Conservation (phyloP, 2,888 invertebrate species). For the Rhopalosiphum nymphaeae region DNA sequence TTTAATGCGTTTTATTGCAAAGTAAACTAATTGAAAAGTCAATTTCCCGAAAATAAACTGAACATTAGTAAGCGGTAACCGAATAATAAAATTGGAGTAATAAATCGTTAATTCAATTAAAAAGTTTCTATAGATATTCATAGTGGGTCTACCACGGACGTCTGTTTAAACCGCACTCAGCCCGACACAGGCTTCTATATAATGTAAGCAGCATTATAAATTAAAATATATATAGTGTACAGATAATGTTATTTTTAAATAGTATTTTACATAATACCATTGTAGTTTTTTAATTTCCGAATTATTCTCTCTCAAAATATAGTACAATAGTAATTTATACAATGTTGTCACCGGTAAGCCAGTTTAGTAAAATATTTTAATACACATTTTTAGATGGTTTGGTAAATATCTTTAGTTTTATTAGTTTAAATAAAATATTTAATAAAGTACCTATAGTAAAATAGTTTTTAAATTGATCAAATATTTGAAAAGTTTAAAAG, state of each 20-base stretch:
- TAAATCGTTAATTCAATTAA: conserved; percentile 30
- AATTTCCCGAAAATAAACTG: conserved; percentile 3
- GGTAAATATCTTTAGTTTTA: not conserved
- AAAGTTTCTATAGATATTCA: conserved; percentile 9
- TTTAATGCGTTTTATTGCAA: conserved; percentile 7
- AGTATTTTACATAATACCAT: not conserved
- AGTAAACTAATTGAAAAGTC: conserved; percentile 33
- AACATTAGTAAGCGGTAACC: not conserved
- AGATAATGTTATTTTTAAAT: not conserved
- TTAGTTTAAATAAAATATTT: not conserved
- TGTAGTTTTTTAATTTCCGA: not conserved
- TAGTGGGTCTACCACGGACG: not conserved
- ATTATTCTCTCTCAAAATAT: not conserved
- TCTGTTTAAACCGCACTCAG: not conserved
- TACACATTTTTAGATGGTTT: not conserved
- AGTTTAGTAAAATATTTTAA: not conserved
- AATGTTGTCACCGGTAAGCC: not conserved
- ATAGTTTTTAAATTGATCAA: not conserved
- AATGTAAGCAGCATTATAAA: not conserved
- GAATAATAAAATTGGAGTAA: not conserved
- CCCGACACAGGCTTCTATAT: not conserved
- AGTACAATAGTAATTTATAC: not conserved
- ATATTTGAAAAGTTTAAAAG: not conserved
- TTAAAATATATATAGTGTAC: not conserved
- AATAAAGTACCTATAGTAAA: not conserved